Evolutionary conservation across 1,140 invertebrate genomes (phyloP), one percentile per base, ranked within the genome.

Genomic region (Sycobia sp.): DNA sequence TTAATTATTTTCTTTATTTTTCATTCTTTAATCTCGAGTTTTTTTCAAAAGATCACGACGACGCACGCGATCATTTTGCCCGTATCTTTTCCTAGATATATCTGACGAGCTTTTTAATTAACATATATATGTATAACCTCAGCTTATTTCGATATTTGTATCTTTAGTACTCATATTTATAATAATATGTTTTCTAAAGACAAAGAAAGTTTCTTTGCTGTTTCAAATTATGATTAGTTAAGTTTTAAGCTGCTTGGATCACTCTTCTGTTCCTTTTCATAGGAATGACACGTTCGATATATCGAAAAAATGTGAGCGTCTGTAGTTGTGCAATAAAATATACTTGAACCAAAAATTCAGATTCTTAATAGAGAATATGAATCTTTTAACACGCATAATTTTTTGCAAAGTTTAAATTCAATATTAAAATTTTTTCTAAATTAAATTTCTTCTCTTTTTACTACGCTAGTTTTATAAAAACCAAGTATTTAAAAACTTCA

Each of bases 111-210:
- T 59, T 59, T n/a, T 60, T 25, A 23, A 3, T 44, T 57, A 47
- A 41, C 44, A 34, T 53, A 34, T 11, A 36, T 47, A 54, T 53
- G 43, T 44, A 16, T 54, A 54, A 62, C 27, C 22, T 38, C 29
- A 56, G 49, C 20, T 49, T 55, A 38, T 41, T 29, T 44, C 22
- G 18, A 47, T 49, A 56, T 49, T 56, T 55, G 41, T 22, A 49
- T 62, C 39, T 44, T 49, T 56, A 62, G 32, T 34, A 1, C 22
- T 41, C 22, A 43, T 14, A 55, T 36, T 11, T 47, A 4, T 16
- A 18, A 27, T 62, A 36, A 49, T 39, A 56, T 55, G 27, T 16
- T 14, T 49, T 39, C 32, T 55, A 36, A 29, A 47, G 38, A 27
- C 38, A 36, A n/a, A 36, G 43, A 41, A 39, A 49, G 13, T 27